phyloP scores from a whole-genome alignment of 2,888 invertebrate genomes.

The Malachius bipustulatus region DNA sequence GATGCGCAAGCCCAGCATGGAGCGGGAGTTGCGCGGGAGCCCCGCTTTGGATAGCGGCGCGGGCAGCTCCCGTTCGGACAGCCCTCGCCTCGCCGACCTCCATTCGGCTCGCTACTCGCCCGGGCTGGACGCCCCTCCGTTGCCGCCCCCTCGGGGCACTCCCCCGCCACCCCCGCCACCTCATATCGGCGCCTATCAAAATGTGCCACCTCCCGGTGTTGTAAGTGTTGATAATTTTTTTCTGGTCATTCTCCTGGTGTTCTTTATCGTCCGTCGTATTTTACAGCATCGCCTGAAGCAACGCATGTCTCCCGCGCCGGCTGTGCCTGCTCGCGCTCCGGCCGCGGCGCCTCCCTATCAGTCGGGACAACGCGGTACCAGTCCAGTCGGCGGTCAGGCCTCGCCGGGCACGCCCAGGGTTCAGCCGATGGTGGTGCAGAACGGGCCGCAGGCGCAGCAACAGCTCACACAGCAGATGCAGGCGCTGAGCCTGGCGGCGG shows the following conservation, averaged over 20 bases:
- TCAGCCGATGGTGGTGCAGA: slow-evolving; percentile 72
- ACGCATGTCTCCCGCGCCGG: slow-evolving; percentile 65
- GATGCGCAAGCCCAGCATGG: slow-evolving; percentile 78
- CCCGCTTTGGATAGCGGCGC: slow-evolving; percentile 82
- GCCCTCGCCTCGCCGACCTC: slow-evolving; percentile 58
- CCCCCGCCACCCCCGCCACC: slow-evolving; percentile 61
- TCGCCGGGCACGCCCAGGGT: slow-evolving; percentile 39
- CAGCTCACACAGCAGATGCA: slow-evolving; percentile 83
- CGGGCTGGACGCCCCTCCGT: slow-evolving; percentile 44
- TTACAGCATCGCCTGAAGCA: slow-evolving; percentile 63
- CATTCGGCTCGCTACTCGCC: slow-evolving; percentile 64
- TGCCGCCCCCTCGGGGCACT: slow-evolving; percentile 42
- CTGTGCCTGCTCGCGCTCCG: slow-evolving; percentile 55
- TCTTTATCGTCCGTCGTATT: too few relatives aligned
- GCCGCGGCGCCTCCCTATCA: slow-evolving; percentile 44
- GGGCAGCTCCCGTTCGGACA: slow-evolving; percentile 80
- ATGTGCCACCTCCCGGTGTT: slow-evolving; percentile 50
- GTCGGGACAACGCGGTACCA: slow-evolving; percentile 33
- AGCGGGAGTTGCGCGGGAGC: slow-evolving; percentile 73
- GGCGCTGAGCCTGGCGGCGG: slow-evolving; percentile 66
- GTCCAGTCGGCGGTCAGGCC: slow-evolving; percentile 47
- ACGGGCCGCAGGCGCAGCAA: slow-evolving; percentile 70
- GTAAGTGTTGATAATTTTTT: too few relatives aligned
- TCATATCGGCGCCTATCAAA: slow-evolving; percentile 39
- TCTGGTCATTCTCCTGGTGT: too few relatives aligned